Evolutionary conservation across 2,888 invertebrate genomes (phyloP), one percentile per base, ranked within the genome.

Genomic region (Lasioglossum marginatum): DNA sequence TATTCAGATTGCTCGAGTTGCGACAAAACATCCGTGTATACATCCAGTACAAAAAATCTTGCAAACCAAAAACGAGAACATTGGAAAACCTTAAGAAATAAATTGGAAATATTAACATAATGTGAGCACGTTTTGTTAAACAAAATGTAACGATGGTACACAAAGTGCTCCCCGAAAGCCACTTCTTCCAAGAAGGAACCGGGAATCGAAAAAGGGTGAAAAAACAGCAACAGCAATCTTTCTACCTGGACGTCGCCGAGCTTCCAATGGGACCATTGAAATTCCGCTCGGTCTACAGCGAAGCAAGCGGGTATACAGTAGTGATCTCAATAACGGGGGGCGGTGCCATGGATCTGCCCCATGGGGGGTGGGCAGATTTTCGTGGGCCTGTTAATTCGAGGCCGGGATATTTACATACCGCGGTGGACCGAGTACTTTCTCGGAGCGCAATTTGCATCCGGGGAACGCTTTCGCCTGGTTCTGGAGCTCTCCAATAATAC

Each of bases 401-500:
- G 2, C n/a, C 12, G 37, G 40, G 72, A 27, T 79, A 82, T 82
- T 81, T 79, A 31, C 81, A 78, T 81, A 72, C 72, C 78, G 78
- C 78, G 60, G 27, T 48, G 72, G 23, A 66, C 48, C 70, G 80
- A 71, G 57, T 78, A 81, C 77, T 81, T 48, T 52, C 77, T 27
- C 72, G 73, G 74, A 57, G 57, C 14, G 14, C 52, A 45, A 86
- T 81, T 86, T 79, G 74, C 86, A 84, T 84, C 45, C 68, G 12
- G 72, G 19, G 72, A 83, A 78, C 57, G 66, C 71, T 80, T 57
- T 71, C 63, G 2, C 72, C 45, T 48, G 27, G 60, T 27, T 60
- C 27, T 31, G 48, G 16, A 23, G 48, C 77, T 77, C 27, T n/a
- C 81, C 83, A 79, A 86, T 89, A 86, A 86, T 82, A 82, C 80